phyloP scores from a whole-genome alignment of 35 echinoderm and acorn worm species.

The Apostichopus californicus region DNA sequence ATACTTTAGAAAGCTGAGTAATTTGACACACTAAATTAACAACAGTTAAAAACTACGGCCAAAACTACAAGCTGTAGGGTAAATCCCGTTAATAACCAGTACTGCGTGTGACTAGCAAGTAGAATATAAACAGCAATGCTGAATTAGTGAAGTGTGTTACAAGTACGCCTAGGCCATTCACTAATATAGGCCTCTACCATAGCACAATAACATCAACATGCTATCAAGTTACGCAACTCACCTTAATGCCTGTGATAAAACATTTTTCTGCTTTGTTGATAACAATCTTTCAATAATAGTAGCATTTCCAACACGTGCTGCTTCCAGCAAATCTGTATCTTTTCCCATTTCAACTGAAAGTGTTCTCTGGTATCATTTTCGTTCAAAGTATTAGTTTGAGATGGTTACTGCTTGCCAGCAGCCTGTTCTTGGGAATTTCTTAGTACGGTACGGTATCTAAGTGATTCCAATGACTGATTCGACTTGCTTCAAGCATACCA shows the following conservation, averaged over 20 bases:
- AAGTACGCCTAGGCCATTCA: too few species aligned
- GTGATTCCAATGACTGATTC: neutral
- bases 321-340: conserved; percentile 67
- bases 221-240: neutral
- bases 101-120: too few species aligned
- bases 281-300: conserved; percentile 52
- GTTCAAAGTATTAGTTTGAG: neutral
- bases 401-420: neutral
- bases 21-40: too few species aligned
- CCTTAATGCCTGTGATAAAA: conserved; percentile 49
- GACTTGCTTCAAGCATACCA: neutral
- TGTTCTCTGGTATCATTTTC: neutral
- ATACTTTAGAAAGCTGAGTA: too few species aligned
- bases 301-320: conserved; percentile 58
- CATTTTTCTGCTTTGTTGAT: conserved; percentile 53
- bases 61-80: too few species aligned
- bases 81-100: too few species aligned
- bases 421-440: neutral
- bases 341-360: conserved; percentile 56
- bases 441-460: neutral
- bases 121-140: too few species aligned
- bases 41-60: too few species aligned
- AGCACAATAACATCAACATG: too few species aligned
- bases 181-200: too few species aligned
- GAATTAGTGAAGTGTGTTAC: too few species aligned